Conservation (phyloP, 35 echinoderm and acorn worm genomes). For the Heliocidaris tuberculata region DNA sequence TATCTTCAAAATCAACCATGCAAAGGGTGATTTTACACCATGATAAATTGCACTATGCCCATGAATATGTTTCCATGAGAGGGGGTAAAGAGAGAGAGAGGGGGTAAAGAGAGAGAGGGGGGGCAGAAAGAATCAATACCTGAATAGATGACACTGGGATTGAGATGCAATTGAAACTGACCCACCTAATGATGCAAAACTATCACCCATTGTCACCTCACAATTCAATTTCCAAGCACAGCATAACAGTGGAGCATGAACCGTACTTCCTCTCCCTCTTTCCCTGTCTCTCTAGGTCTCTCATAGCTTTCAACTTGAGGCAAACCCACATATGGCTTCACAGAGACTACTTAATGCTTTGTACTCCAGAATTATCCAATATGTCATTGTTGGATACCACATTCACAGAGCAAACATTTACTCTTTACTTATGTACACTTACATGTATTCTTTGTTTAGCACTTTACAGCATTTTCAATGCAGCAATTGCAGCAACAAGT, state of each 20-base stretch:
- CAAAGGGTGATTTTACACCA: background rate
- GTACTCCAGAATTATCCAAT: background rate
- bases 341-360: background rate
- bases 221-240: background rate
- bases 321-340: too few species aligned
- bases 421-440: too few species aligned
- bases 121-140: background rate
- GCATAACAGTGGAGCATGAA: background rate
- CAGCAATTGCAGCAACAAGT: background rate
- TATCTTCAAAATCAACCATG: background rate
- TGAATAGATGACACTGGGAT: background rate
- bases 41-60: background rate
- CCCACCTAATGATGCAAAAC: background rate
- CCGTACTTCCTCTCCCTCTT: slow-evolving; percentile 20
- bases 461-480: background rate
- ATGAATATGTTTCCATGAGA: background rate
- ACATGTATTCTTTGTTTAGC: too few species aligned
- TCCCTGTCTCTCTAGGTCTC: background rate
- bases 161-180: background rate
- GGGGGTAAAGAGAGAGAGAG: background rate
- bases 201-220: background rate
- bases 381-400: too few species aligned
- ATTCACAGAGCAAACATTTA: too few species aligned
- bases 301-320: too few species aligned
- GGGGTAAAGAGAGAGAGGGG: background rate